Evolutionary conservation across 2,113 vertebrate genomes (phyloP).

Genomic region (Uria aalge): DNA sequence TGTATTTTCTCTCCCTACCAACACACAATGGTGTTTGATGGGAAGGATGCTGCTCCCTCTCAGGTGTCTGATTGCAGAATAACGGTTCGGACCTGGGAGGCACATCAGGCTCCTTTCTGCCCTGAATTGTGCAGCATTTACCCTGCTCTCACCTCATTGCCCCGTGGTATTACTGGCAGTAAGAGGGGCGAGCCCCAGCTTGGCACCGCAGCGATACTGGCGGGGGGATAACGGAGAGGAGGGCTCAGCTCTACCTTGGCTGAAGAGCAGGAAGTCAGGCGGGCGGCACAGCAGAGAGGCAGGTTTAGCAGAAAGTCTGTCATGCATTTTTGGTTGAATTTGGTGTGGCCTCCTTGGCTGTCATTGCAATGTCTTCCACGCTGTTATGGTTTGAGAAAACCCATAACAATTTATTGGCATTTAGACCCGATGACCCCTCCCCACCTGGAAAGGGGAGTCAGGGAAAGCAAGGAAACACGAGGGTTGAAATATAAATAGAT

Average conservation of each 20-base stretch:
- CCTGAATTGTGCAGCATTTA: not conserved
- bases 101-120: not conserved
- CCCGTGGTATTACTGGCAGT: not conserved
- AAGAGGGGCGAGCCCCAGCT: not conserved
- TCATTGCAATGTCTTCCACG: not conserved
- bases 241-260: not conserved
- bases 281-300: not conserved
- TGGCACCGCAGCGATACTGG: not conserved
- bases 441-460: no score
- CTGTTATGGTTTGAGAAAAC: not conserved
- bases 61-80: not conserved
- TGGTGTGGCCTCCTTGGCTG: not conserved
- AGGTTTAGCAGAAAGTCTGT: not conserved
- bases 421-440: no score
- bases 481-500: no score
- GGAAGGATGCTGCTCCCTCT: not conserved
- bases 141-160: not conserved
- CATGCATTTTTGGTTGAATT: not conserved
- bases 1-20: not conserved
- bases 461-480: no score
- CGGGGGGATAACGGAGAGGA: fast-evolving
- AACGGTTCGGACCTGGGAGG: not conserved
- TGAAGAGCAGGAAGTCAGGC: not conserved
- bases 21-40: not conserved
- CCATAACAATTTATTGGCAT: no score